These are phyloP conservation scores for Potamilus streckersoni DNA, from an alignment of 1,140 invertebrate genomes.

Conservation along the genomic window DNA sequence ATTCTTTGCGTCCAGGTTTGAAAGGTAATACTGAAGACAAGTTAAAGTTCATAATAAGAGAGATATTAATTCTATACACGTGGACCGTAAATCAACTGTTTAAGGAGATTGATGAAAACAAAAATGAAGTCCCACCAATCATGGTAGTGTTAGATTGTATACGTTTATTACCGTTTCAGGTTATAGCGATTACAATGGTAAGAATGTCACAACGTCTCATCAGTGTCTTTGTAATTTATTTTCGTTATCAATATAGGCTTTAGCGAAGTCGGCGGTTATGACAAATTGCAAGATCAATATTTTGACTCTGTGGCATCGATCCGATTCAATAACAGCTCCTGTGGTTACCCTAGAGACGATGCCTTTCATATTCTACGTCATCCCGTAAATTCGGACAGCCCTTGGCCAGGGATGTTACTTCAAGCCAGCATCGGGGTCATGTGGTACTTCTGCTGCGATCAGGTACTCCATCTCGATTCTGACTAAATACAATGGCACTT, in stretches of 20 bases:
- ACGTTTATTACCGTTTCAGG: not conserved
- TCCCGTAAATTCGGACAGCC: slow-evolving; percentile 57
- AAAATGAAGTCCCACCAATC: too few relatives aligned
- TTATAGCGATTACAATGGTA: not conserved
- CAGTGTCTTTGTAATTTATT: not conserved
- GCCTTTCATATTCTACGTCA: slow-evolving; percentile 69
- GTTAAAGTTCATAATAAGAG: too few relatives aligned
- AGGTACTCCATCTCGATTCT: slow-evolving; percentile 53
- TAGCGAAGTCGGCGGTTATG: slow-evolving; percentile 66
- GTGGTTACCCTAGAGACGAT: slow-evolving; percentile 62
- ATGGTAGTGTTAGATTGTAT: not conserved
- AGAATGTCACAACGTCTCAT: too few relatives aligned
- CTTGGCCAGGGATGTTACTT: slow-evolving; percentile 70
- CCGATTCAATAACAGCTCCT: slow-evolving; percentile 38
- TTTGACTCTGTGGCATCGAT: slow-evolving; percentile 58
- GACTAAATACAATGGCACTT: too few relatives aligned
- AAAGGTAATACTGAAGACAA: too few relatives aligned
- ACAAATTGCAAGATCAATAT: slow-evolving; percentile 62
- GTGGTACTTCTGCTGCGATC: slow-evolving; percentile 73
- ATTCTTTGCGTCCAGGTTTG: too few relatives aligned
- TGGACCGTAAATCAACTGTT: too few relatives aligned
- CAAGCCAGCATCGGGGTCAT: slow-evolving; percentile 68
- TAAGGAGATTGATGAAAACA: too few relatives aligned
- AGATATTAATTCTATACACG: too few relatives aligned
- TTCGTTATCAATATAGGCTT: slow-evolving; percentile 43